These are phyloP conservation scores for Petrosia ficiformis DNA, from an alignment of 37 sponge, comb jelly and placozoan genomes.

Conservation along the genomic window DNA sequence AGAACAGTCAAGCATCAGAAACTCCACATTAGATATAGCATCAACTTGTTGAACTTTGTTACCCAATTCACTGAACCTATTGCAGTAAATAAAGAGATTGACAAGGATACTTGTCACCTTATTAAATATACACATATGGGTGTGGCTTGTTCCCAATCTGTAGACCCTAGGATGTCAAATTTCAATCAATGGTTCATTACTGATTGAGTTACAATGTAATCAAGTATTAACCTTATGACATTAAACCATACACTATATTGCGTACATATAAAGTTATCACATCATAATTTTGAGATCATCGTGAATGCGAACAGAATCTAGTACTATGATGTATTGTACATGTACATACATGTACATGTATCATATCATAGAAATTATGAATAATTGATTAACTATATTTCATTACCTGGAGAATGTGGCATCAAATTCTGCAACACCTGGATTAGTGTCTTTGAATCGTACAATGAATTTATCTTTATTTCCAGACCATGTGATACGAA, in stretches of 20 bases:
- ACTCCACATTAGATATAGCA: constrained; percentile 88
- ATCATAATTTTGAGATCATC: no score
- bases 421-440: constrained; percentile 86
- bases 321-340: no score
- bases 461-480: constrained; percentile 3
- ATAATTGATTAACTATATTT: neutral
- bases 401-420: constrained; percentile 12
- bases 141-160: no score
- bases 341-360: constrained; percentile 1
- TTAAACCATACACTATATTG: no score
- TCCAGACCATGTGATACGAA: neutral
- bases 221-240: no score
- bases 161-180: no score
- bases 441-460: constrained; percentile 20
- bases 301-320: no score
- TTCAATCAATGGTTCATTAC: no score
- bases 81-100: neutral
- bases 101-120: neutral
- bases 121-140: no score
- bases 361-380: no score
- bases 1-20: constrained; percentile 95
- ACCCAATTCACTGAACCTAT: constrained; percentile 81
- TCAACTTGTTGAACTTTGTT: constrained; percentile 93
- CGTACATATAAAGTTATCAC: no score
- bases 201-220: no score